Base-by-base conservation (phyloP, 2,888 invertebrate genomes). In the Dynastes maya region DNA sequence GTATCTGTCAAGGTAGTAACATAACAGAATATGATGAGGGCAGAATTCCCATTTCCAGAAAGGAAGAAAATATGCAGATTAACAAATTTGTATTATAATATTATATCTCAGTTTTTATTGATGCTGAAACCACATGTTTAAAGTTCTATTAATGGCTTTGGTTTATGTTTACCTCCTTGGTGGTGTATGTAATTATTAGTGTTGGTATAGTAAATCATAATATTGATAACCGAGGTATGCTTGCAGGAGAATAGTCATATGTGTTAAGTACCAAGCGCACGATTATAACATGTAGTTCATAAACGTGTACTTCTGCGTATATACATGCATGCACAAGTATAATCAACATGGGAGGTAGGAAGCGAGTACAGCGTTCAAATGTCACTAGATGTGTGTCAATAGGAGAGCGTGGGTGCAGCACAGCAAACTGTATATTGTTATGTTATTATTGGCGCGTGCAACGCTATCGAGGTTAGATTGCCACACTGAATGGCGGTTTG, bases 371-470 rank as follows among this genome's bases (percentile, higher is more conserved):
- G 80, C 81, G 84, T 84, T 83, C 82, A 85, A 85, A 85, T 84
- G 84, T 84, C 84, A 84, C 83, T 79, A 82, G 82, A 85, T 85
- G 84, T 85, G 80, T 85, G 85, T 85, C 85, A 84, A 85, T 85
- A 82, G 84, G 82, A 81, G 80, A 85, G 81, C 82, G 84, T 86
- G 84, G 86, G 86, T 83, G 85, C 85, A 84, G 84, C 85, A 45
- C 45, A 83, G 83, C 84, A 82, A 82, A 83, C 84, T 85, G 80
- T 85, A 85, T 86, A 85, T 85, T 85, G 85, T 85, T 86, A 82
- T 84, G 82, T 84, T 84, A 84, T 85, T 85, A 85, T 84, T 83
- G 85, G 84, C 85, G 84, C 85, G 85, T 86, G 85, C 84, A 84
- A 79, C 70, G 71, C 82, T 83, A 85, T 85, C 83, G 84, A 85